Evolutionary conservation across 2,113 vertebrate genomes (phyloP), one percentile per base, ranked within the genome.

Genomic region (Labeo rohita): DNA sequence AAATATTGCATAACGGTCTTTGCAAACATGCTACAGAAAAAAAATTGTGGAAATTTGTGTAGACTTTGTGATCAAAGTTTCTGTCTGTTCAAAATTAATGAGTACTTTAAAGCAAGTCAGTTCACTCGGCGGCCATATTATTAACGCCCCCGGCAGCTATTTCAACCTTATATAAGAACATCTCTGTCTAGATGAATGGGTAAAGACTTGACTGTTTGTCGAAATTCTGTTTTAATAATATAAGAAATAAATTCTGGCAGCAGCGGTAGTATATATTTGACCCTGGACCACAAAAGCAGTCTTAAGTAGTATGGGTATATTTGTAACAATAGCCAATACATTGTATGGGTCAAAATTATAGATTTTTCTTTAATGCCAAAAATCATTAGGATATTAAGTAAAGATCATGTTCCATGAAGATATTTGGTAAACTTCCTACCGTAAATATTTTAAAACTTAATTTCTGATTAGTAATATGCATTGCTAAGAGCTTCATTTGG

Each of bases 51-150:
- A 73, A 49, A 49, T 13, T 47, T 21, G 21, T 47, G 43, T 74
- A n/a, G 70, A 74, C 10, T 73, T 43, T n/a, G 72, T 74, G 21
- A 74, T 74, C 72, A 74, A 74, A 74, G 45, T 49, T 74, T 13
- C 72, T 74, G 45, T 74, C 45, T 74, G 6, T 23, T 49, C 11
- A 28, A 73, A 49, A 74, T 49, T 49, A 49, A 74, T 74, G 72
- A 49, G 72, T 74, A 74, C 72, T 74, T 49, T 74, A 74, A 74
- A 74, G 45, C 45, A 74, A 74, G 72, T 74, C 72, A 74, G 11
- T 49, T 74, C 45, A 74, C 11, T 74, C 11, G 6, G 11, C 0
- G 6, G n/a, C 45, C 6, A 74, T 74, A 49, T 49, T 74, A 74
- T 74, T 74, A 49, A 74, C 72, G 21, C 72, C 72, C 11, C 45